Conservation (phyloP, 2,888 invertebrate species). For the Tetrapedia diversipes region DNA sequence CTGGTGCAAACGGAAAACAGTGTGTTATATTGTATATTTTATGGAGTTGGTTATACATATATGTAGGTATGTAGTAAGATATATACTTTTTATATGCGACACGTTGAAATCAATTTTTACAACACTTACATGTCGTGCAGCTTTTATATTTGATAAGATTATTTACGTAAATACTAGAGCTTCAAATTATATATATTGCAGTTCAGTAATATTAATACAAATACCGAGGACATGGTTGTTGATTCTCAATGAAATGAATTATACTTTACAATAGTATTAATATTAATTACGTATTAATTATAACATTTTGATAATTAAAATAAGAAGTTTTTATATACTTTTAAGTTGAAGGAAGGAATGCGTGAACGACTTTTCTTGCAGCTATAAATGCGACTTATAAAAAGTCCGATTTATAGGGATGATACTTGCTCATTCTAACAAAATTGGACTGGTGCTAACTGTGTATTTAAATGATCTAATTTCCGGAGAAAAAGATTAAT, state of each 20-base stretch:
- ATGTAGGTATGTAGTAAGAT: constrained; percentile 57
- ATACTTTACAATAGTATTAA: constrained; percentile 44
- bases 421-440: constrained; percentile 68
- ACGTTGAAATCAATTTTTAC: constrained; percentile 43
- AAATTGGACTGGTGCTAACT: constrained; percentile 75
- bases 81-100: constrained; percentile 50
- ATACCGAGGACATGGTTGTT: constrained; percentile 49
- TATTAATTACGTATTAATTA: constrained; percentile 42
- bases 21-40: constrained; percentile 62
- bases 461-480: constrained; percentile 68
- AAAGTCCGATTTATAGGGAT: constrained; percentile 58
- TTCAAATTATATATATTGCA: constrained; percentile 49
- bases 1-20: constrained; percentile 50
- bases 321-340: constrained; percentile 39
- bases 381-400: constrained; percentile 59
- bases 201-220: constrained; percentile 39
- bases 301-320: constrained; percentile 40
- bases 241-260: constrained; percentile 39
- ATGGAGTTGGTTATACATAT: constrained; percentile 59
- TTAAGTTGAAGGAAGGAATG: constrained; percentile 37
- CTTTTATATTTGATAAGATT: constrained; percentile 53
- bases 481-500: constrained; percentile 58
- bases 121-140: constrained; percentile 44
- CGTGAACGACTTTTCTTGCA: constrained; percentile 59
- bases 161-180: constrained; percentile 44